Conservation (phyloP, 2,797 vertebrate species). For the Calcarius lapponicus region DNA sequence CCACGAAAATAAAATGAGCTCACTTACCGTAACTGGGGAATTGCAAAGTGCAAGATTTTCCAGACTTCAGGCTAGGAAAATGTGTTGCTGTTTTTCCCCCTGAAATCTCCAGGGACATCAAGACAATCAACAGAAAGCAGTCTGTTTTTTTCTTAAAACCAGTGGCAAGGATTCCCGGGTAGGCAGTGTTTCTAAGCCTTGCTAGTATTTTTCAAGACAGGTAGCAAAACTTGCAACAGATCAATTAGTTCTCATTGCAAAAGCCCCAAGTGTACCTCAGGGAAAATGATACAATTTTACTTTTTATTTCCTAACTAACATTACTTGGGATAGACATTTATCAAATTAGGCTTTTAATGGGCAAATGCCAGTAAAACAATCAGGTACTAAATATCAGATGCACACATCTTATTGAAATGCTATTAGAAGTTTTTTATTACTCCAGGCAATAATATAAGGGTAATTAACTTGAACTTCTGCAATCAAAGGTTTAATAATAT, state of each 20-base stretch:
- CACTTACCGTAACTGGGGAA: neutral
- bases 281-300: neutral
- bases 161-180: neutral
- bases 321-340: neutral
- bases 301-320: neutral
- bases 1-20: constrained; percentile 14
- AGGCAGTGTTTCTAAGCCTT: neutral
- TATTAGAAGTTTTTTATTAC: neutral
- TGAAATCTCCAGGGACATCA: constrained; percentile 16
- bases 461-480: neutral
- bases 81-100: neutral
- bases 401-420: neutral
- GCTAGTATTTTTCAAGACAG: neutral
- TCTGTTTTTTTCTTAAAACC: neutral
- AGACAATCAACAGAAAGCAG: constrained; percentile 10
- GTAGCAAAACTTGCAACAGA: neutral
- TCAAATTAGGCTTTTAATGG: neutral
- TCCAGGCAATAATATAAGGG: neutral
- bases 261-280: neutral
- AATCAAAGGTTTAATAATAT: neutral
- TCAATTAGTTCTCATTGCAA: neutral
- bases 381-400: neutral
- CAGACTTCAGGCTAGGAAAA: constrained; percentile 57
- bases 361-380: neutral
- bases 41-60: constrained; percentile 52